Evolutionary conservation across 2,113 vertebrate species (phyloP).

Genomic region (Motacilla tschutschensis): DNA sequence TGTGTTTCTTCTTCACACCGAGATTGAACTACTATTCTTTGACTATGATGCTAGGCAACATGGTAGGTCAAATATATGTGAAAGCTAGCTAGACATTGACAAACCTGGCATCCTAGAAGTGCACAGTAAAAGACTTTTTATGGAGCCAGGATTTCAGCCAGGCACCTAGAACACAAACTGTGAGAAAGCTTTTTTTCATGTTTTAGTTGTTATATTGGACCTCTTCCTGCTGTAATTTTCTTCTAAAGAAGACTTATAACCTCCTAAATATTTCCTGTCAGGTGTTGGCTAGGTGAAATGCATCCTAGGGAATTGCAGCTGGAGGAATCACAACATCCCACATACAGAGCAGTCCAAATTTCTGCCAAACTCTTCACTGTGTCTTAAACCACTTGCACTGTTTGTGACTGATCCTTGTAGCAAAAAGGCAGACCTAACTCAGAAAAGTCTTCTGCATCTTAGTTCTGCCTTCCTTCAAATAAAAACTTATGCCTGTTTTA

Average conservation of each 20-base stretch:
- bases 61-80: neutral
- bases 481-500: constrained; percentile 2
- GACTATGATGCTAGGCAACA: neutral
- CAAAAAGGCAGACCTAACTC: constrained; percentile 4
- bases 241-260: constrained; percentile 55
- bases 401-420: constrained; percentile 5
- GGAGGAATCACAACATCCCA: constrained; percentile 26
- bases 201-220: constrained; percentile 8
- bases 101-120: neutral
- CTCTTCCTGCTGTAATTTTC: constrained; percentile 24
- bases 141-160: neutral
- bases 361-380: constrained; percentile 42
- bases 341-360: neutral
- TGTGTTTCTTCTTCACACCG: neutral
- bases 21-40: neutral
- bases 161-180: constrained; percentile 1
- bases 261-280: constrained; percentile 8
- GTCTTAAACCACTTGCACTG: constrained; percentile 24
- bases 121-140: neutral
- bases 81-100: neutral
- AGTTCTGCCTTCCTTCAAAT: neutral
- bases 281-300: constrained; percentile 34
- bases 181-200: constrained; percentile 1
- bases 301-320: neutral
- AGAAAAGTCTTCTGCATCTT: neutral